Conservation (phyloP, 2,797 vertebrate genomes). For the Masticophis lateralis region DNA sequence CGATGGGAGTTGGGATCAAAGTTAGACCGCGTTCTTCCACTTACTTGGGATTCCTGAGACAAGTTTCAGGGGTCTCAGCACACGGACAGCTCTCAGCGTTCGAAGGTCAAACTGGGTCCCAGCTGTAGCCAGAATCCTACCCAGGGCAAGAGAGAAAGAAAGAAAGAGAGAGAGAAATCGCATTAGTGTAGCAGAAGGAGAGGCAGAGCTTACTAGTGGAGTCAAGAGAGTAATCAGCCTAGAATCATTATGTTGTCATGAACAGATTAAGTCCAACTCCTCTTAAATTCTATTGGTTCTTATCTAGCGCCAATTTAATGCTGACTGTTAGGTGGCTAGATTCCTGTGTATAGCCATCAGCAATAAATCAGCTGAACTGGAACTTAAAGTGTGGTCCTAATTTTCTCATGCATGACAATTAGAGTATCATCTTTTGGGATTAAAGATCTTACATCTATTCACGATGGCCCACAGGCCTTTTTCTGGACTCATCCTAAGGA, state of each 20-base stretch:
- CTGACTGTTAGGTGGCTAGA: neutral
- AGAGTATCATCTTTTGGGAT: neutral
- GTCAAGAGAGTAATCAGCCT: neutral
- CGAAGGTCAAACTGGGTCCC: conserved; percentile 93
- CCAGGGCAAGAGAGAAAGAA: neutral
- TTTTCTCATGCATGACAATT: neutral
- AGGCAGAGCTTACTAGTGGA: too few species aligned
- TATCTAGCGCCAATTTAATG: neutral
- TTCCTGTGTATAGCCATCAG: too few species aligned
- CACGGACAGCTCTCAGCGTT: conserved; percentile 89
- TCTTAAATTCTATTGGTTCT: neutral
- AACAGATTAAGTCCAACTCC: neutral
- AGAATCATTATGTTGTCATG: neutral
- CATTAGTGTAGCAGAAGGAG: neutral
- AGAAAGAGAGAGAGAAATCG: neutral
- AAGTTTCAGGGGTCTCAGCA: conserved; percentile 91
- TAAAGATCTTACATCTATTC: neutral
- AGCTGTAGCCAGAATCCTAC: conserved; percentile 89
- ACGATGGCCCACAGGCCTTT: too few species aligned
- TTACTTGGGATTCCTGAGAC: conserved; percentile 98
- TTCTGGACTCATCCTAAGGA: too few species aligned
- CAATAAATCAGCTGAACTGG: too few species aligned
- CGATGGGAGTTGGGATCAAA: neutral
- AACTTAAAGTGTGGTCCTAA: too few species aligned
- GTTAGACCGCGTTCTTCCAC: conserved; percentile 55